These are phyloP conservation scores for Enchytraeus crypticus DNA, from an alignment of 2,888 invertebrate genomes.

Conservation along the genomic window DNA sequence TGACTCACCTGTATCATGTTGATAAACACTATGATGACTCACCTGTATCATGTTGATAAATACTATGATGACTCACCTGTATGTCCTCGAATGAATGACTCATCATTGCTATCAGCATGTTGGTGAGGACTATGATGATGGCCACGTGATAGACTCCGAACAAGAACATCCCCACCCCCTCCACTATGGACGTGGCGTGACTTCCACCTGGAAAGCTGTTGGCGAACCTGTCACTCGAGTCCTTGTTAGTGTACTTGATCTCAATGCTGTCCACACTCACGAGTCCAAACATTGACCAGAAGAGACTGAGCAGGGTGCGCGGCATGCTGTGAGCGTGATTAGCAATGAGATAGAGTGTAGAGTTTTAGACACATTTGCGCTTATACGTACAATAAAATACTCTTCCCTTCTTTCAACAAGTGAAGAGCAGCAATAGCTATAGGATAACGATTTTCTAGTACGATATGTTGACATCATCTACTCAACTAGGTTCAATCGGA, in stretches of 20 bases:
- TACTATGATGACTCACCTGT: slow-evolving; percentile 42
- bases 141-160: slow-evolving; percentile 60
- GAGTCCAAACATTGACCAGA: slow-evolving; percentile 49
- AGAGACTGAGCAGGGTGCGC: slow-evolving; percentile 46
- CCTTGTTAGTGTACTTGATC: slow-evolving; percentile 26
- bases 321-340: slow-evolving; percentile 43
- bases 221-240: slow-evolving; percentile 1
- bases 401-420: no score
- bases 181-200: slow-evolving; percentile 34
- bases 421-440: no score
- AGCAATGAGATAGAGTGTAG: no score
- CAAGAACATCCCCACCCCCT: slow-evolving; percentile 59
- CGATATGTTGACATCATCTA: no score
- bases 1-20: no score
- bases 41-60: no score
- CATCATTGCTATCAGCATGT: slow-evolving; percentile 68
- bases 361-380: no score
- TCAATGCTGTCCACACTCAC: slow-evolving; percentile 39
- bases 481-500: no score
- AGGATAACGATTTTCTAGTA: no score
- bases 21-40: no score
- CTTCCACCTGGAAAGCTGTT: slow-evolving; percentile 12
- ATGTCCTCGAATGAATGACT: slow-evolving; percentile 66
- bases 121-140: slow-evolving; percentile 63
- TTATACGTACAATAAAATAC: no score